phyloP scores from a whole-genome alignment of 1,140 invertebrate genomes.

The Nephila pilipes region DNA sequence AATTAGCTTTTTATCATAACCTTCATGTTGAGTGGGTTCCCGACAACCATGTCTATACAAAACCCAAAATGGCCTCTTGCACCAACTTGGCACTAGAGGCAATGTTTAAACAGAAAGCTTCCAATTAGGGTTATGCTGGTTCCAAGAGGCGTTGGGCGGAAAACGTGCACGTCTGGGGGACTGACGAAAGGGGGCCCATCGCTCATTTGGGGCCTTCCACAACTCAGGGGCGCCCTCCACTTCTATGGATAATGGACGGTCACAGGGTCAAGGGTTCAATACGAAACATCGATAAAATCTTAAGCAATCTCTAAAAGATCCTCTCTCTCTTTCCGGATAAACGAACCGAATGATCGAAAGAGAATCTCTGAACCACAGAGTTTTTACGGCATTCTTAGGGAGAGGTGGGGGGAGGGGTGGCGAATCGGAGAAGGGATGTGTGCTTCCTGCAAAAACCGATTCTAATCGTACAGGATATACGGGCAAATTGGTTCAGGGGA shows the following conservation, averaged over 20 bases:
- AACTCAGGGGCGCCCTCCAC: background rate
- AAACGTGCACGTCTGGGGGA: constrained; percentile 24
- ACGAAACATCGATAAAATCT: constrained; percentile 42
- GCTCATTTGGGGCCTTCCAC: background rate
- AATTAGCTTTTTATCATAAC: too few species aligned
- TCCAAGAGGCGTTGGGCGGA: background rate
- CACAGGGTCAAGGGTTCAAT: constrained; percentile 23
- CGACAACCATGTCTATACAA: background rate
- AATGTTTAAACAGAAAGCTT: background rate
- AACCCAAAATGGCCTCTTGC: background rate
- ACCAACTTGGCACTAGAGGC: background rate
- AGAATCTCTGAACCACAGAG: background rate
- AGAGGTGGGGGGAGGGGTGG: background rate
- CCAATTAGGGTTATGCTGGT: constrained; percentile 26
- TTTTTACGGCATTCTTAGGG: background rate
- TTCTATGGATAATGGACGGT: constrained; percentile 32
- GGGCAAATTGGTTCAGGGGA: constrained; percentile 54
- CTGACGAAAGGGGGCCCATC: background rate
- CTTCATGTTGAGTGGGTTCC: background rate
- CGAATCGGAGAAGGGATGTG: too few species aligned
- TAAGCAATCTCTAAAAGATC: constrained; percentile 18
- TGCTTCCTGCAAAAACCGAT: constrained; percentile 28
- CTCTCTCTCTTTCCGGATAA: constrained; percentile 17
- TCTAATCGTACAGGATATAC: constrained; percentile 55
- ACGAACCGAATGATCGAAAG: constrained; percentile 24